Percentiles rank a stretch among this genome's conserved stretches.
These are phyloP conservation scores for Umimayanthus kanabou DNA, from an alignment of 92 coral and sea anemone genomes.

Conservation along the genomic window DNA sequence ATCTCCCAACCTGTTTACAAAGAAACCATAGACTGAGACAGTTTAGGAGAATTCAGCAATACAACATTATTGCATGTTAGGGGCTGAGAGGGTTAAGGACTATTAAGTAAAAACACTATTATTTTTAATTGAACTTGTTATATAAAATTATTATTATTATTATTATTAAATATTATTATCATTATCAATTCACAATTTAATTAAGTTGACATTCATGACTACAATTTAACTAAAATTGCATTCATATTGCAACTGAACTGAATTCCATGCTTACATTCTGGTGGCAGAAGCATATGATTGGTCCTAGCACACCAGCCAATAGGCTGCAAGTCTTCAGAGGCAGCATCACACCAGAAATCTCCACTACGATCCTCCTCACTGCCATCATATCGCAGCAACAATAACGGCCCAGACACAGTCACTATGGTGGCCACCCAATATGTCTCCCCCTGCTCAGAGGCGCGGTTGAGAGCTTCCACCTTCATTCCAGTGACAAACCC, in stretches of 20 bases:
- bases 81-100: too few species aligned
- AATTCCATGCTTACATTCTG: conserved; percentile 50
- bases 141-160: background rate
- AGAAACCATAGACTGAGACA: too few species aligned
- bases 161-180: background rate
- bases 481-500: conserved; percentile 86
- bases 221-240: too few species aligned
- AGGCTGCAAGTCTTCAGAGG: conserved; percentile 76
- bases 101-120: background rate
- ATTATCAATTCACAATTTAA: background rate
- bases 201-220: too few species aligned
- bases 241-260: background rate
- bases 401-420: conserved; percentile 82
- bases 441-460: conserved; percentile 55
- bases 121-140: background rate
- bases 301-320: conserved; percentile 84
- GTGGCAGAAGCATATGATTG: conserved; percentile 75
- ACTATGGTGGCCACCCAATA: conserved; percentile 90
- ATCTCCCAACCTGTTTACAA: too few species aligned
- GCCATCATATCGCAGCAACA: conserved; percentile 82
- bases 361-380: conserved; percentile 84
- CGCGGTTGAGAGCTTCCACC: conserved; percentile 72
- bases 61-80: too few species aligned
- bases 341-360: conserved; percentile 86
- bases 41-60: too few species aligned